These are phyloP conservation scores for Lepidocyrtoides sp. DNA, from an alignment of 2,888 invertebrate genomes.

Conservation along the genomic window DNA sequence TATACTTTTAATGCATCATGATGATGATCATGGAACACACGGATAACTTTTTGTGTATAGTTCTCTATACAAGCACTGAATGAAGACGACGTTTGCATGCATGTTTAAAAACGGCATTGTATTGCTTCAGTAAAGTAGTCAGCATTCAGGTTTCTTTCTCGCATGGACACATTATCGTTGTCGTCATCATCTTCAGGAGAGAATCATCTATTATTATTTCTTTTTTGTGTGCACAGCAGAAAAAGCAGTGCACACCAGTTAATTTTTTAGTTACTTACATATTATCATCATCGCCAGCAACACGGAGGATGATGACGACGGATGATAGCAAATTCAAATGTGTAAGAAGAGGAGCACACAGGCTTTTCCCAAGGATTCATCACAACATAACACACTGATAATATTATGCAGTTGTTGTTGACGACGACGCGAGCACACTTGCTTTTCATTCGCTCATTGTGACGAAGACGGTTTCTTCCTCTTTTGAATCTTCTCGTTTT, in stretches of 20 bases:
- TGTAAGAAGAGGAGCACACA: slow-evolving; percentile 36
- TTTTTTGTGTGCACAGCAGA: slow-evolving; percentile 43
- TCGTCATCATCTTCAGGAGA: slow-evolving; percentile 5
- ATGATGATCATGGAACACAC: slow-evolving; percentile 58
- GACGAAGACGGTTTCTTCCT: slow-evolving; percentile 50
- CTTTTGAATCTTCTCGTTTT: slow-evolving; percentile 38
- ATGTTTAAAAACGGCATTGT: background rate
- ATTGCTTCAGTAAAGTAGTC: background rate
- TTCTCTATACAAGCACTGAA: background rate
- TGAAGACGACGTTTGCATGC: background rate
- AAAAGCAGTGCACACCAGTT: slow-evolving; percentile 39
- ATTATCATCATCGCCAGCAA: background rate
- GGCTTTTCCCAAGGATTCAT: slow-evolving; percentile 63
- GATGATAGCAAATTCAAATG: slow-evolving; percentile 72
- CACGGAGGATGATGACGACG: slow-evolving; percentile 37
- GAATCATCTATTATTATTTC: background rate
- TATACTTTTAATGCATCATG: slow-evolving; percentile 48
- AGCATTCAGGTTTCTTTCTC: slow-evolving; percentile 34
- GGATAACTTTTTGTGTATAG: slow-evolving; percentile 45
- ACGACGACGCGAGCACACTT: slow-evolving; percentile 48
- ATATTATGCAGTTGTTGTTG: slow-evolving; percentile 50
- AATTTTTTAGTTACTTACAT: slow-evolving; percentile 43
- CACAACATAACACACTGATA: background rate
- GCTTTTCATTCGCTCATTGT: slow-evolving; percentile 44
- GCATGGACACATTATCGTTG: slow-evolving; percentile 11